Conservation (phyloP, 2,797 vertebrate species). For the Bovichtus diacanthus region DNA sequence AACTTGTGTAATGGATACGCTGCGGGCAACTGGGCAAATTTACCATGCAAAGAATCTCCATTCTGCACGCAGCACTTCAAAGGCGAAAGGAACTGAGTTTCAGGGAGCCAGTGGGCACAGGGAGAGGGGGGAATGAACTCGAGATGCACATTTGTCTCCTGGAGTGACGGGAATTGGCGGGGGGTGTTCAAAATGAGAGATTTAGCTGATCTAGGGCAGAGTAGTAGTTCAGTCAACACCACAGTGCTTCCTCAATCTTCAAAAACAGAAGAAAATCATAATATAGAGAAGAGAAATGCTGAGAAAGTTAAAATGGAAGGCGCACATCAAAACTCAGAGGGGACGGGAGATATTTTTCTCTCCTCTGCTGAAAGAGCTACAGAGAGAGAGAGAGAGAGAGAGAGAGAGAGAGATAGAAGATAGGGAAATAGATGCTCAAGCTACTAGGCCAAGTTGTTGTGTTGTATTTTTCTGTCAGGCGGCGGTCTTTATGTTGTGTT, state of each 20-base stretch:
- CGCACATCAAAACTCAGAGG: slow-evolving; percentile 43
- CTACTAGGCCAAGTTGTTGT: slow-evolving; percentile 43
- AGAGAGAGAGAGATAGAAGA: slow-evolving; percentile 53
- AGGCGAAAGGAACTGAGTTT: slow-evolving; percentile 81
- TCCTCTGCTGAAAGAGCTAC: slow-evolving; percentile 27
- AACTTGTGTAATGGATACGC: slow-evolving; percentile 90
- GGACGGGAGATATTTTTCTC: slow-evolving; percentile 50
- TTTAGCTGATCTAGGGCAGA: slow-evolving; percentile 85
- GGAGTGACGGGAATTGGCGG: slow-evolving; percentile 84
- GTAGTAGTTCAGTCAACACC: slow-evolving; percentile 77
- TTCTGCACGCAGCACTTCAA: slow-evolving; percentile 89
- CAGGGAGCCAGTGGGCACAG: slow-evolving; percentile 83
- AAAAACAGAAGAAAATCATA: slow-evolving; percentile 74
- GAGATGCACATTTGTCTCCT: slow-evolving; percentile 83
- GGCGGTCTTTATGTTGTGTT: slow-evolving; percentile 52
- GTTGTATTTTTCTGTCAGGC: slow-evolving; percentile 58
- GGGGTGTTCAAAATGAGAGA: slow-evolving; percentile 83
- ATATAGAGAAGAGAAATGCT: slow-evolving; percentile 63
- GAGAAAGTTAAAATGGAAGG: slow-evolving; percentile 60
- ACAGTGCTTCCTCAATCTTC: slow-evolving; percentile 75
- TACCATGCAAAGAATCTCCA: slow-evolving; percentile 88
- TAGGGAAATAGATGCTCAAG: slow-evolving; percentile 48
- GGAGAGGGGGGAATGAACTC: slow-evolving; percentile 77
- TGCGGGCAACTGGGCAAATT: slow-evolving; percentile 85
- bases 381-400: slow-evolving; percentile 42